Evolutionary conservation across 2,113 vertebrate species (phyloP), one percentile per base, ranked within the genome.

Genomic region (Dromiciops gliroides): DNA sequence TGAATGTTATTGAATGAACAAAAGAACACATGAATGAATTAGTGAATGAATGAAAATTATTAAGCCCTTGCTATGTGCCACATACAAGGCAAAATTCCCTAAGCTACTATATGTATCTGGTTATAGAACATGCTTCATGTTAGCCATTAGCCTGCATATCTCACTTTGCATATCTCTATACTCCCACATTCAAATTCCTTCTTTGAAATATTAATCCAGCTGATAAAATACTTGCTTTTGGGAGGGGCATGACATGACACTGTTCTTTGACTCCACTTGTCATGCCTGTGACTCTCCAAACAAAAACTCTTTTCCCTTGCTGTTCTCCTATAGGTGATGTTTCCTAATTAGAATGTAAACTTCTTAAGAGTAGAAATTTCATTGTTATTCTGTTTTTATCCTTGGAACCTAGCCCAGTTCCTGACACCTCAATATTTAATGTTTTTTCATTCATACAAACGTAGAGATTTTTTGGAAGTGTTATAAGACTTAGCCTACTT

Each of bases 281-380:
- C 60, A 75, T n/a, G 0, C 14, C 60, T n/a, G 3, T 75, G 60
- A n/a, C 37, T 16, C 60, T 75, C 12, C 60, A 75, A n/a, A n/a
- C 28, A 10, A 60, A 60, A 60, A n/a, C 31, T 9, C 60, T 19
- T 75, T 67, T 16, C 60, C 31, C 60, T 75, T 75, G 11, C 60
- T 75, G 6, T 1, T n/a, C 0, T n/a, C 4, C 5, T 2, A 37
- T 75, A 75, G 1, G 37, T n/a, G 11, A 0, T 16, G 1, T 75
- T 14, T 37, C 60, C 31, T 12, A 60, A 14, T 75, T n/a, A 75
- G 60, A 37, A 56, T 56, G 53, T 31, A 28, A 56, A 75, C 31
- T 75, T 75, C 60, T 75, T 75, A 75, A 75, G 31, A n/a, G 12
- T 75, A n/a, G 14, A 6, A 6, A 75, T 75, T 75, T 31, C 31